Conservation (phyloP, 64 coral and sea anemone species). For the Catalaphyllia jardinei region DNA sequence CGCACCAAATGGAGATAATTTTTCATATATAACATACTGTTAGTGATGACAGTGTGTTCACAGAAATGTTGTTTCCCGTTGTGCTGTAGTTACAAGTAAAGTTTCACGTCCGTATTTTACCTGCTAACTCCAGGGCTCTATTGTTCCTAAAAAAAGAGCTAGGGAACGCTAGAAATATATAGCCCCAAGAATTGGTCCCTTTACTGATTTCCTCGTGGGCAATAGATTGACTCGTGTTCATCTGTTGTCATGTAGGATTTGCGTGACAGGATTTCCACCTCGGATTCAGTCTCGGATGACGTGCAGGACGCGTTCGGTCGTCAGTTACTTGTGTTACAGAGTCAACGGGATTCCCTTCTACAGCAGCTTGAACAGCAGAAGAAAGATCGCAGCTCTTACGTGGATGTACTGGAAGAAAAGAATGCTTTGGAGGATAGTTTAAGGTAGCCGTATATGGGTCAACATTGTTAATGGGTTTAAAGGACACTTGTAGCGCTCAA, state of each 20-base stretch:
- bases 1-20: too few species aligned
- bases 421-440: conserved; percentile 79
- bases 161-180: too few species aligned
- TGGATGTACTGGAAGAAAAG: conserved; percentile 94
- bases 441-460: not conserved
- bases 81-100: too few species aligned
- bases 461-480: not conserved
- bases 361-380: conserved; percentile 95
- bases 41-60: too few species aligned
- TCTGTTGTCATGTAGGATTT: conserved; percentile 64
- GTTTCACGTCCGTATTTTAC: too few species aligned
- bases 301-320: conserved; percentile 94
- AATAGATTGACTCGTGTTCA: not conserved
- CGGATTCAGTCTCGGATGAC: conserved; percentile 88
- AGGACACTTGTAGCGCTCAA: not conserved
- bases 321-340: conserved; percentile 82
- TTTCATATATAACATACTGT: too few species aligned
- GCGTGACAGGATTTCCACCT: conserved; percentile 87
- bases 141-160: too few species aligned
- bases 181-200: not conserved
- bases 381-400: conserved; percentile 85
- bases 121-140: too few species aligned
- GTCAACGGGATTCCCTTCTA: conserved; percentile 82
- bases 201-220: not conserved
- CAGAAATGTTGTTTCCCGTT: too few species aligned